These are phyloP conservation scores for Cygnus atratus DNA, from an alignment of 2,113 vertebrate species.

Conservation along the genomic window DNA sequence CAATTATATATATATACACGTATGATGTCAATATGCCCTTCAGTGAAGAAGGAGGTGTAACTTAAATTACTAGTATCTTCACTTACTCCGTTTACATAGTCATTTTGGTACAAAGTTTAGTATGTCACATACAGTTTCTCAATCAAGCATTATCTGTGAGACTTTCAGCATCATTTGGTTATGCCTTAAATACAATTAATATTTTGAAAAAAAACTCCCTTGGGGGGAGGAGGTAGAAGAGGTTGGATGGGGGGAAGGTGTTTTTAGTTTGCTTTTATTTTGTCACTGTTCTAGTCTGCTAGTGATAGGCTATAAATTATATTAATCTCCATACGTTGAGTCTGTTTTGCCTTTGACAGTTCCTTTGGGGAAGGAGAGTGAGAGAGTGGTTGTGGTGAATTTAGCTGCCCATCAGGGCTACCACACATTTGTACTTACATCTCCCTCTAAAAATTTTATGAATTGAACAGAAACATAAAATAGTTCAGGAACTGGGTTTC, in stretches of 20 bases:
- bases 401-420: too few species aligned
- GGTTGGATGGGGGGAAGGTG: too few species aligned
- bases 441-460: not conserved
- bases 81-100: not conserved
- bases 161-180: not conserved
- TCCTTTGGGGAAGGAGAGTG: too few species aligned
- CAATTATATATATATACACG: not conserved
- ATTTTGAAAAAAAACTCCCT: not conserved
- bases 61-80: not conserved
- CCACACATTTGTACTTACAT: not conserved
- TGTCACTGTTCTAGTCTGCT: too few species aligned
- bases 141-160: not conserved
- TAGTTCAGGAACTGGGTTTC: not conserved
- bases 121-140: not conserved
- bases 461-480: not conserved
- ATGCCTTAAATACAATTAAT: not conserved
- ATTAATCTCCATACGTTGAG: too few species aligned
- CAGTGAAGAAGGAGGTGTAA: not conserved
- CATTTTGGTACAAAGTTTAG: not conserved
- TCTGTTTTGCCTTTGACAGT: too few species aligned
- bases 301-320: too few species aligned
- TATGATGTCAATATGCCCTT: not conserved
- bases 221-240: too few species aligned
- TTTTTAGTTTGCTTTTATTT: too few species aligned
- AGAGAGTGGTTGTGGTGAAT: too few species aligned